Conservation (phyloP, 2,888 invertebrate species). For the Rhaphigaster nebulosa region DNA sequence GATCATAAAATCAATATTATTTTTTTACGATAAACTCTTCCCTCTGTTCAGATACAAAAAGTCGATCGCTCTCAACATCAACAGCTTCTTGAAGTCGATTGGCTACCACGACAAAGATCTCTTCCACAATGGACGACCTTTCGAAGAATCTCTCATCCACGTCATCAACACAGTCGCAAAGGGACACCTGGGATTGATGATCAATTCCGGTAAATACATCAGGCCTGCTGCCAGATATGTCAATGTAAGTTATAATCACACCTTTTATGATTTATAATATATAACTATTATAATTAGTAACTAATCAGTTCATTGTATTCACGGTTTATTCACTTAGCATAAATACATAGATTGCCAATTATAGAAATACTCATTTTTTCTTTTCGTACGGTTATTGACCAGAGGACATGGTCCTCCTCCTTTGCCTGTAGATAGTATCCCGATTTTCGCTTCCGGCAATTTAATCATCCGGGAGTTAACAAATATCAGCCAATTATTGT, state of each 20-base stretch:
- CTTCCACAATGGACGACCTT: slow-evolving; percentile 78
- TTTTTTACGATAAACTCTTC: too few relatives aligned
- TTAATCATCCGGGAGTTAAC: too few relatives aligned
- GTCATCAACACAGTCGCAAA: slow-evolving; percentile 79
- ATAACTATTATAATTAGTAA: not conserved
- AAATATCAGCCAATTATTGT: too few relatives aligned
- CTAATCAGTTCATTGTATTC: not conserved
- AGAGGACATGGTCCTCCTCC: too few relatives aligned
- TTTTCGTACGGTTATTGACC: not conserved
- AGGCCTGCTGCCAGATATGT: slow-evolving; percentile 81
- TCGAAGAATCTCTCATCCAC: slow-evolving; percentile 78
- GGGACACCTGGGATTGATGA: slow-evolving; percentile 78
- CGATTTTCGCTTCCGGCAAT: too few relatives aligned
- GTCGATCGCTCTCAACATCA: slow-evolving; percentile 79
- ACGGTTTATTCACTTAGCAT: too few relatives aligned
- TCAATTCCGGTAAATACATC: slow-evolving; percentile 81
- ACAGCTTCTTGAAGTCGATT: slow-evolving; percentile 81
- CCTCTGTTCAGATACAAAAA: slow-evolving; percentile 75
- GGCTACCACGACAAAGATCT: slow-evolving; percentile 80
- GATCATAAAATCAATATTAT: too few relatives aligned
- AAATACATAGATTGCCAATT: not conserved
- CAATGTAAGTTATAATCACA: slow-evolving; percentile 70
- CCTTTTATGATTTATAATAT: not conserved
- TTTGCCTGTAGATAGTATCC: too few relatives aligned
- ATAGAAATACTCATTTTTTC: not conserved